A percentile compares a stretch with the other conserved stretches of the same genome.
phyloP scores from a whole-genome alignment of 2,113 vertebrate genomes.

The Ammodramus savannarum region DNA sequence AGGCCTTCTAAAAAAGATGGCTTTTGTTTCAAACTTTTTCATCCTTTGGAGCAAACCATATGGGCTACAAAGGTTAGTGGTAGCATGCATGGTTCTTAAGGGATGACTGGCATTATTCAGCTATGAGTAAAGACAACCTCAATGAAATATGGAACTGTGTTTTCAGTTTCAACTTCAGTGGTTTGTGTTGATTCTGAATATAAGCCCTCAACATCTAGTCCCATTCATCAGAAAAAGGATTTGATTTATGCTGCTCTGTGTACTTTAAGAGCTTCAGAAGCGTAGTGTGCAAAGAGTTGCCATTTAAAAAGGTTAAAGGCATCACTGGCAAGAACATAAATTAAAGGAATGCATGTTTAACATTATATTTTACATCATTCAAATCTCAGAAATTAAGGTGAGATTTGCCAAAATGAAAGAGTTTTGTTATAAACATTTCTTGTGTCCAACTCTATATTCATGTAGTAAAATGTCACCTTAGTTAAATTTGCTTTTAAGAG shows the following conservation, averaged over 20 bases:
- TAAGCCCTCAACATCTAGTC: background rate
- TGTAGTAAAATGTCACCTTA: background rate
- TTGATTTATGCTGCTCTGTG: background rate
- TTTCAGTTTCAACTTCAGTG: background rate
- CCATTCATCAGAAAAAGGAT: background rate
- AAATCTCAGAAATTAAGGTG: background rate
- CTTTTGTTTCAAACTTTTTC: conserved; percentile 99
- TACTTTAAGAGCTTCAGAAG: background rate
- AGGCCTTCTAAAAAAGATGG: conserved; percentile 98
- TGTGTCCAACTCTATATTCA: background rate
- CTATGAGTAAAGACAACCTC: background rate
- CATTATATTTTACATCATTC: fast-evolving
- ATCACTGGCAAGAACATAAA: background rate
- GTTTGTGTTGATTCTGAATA: background rate
- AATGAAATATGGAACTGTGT: background rate
- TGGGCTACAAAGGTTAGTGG: conserved; percentile 96
- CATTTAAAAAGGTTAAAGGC: background rate
- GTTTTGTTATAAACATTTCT: background rate
- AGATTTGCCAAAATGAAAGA: background rate
- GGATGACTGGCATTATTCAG: background rate
- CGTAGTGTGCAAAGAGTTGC: background rate
- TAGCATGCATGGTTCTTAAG: background rate
- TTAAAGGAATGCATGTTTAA: background rate
- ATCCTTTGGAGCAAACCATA: conserved; percentile 97
- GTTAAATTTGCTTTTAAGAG: background rate